Conservation (phyloP, 23 tunicate genomes). For the Trididemnum clinides region DNA sequence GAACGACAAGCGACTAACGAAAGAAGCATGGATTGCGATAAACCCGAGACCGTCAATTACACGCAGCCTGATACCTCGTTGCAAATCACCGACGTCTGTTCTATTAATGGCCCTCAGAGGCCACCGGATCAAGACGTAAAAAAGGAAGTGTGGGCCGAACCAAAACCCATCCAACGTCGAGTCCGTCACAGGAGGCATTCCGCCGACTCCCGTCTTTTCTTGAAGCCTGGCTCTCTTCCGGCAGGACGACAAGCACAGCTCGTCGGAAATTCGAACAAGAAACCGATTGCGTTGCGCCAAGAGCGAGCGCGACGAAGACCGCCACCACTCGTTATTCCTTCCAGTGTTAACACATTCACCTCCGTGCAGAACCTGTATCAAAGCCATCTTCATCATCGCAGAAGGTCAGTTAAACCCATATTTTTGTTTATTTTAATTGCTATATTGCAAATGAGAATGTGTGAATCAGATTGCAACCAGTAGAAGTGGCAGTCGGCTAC, state of each 20-base stretch:
- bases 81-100: neutral
- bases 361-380: conserved; percentile 33
- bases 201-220: conserved; percentile 57
- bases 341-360: conserved; percentile 76
- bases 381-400: conserved; percentile 80
- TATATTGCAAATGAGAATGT: no score
- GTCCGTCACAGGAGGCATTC: conserved; percentile 73
- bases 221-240: conserved; percentile 25
- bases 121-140: neutral
- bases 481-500: no score
- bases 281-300: neutral
- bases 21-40: neutral
- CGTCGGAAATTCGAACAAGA: neutral
- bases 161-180: conserved; percentile 68
- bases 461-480: no score
- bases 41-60: neutral
- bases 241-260: neutral
- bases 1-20: neutral
- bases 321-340: conserved; percentile 83
- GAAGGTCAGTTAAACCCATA: conserved; percentile 34
- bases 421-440: no score
- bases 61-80: neutral
- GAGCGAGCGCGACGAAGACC: conserved; percentile 69
- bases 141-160: conserved; percentile 85
- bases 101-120: neutral